phyloP scores from a whole-genome alignment of 1,140 invertebrate species.

The Pentalonia nigronervosa region DNA sequence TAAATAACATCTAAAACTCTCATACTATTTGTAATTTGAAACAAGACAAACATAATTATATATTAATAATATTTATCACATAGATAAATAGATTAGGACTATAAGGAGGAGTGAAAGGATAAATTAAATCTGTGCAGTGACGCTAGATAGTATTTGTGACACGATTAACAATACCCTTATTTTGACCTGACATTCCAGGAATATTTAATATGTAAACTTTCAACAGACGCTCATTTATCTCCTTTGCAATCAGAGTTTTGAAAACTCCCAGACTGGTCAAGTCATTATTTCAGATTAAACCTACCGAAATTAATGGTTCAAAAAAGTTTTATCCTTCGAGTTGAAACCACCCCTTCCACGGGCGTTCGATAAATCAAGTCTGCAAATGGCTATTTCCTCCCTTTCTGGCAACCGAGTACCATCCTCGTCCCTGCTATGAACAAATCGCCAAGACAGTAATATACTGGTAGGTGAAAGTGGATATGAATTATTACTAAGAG shows the following conservation, averaged over 20 bases:
- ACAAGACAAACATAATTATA: not conserved
- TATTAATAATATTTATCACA: not conserved
- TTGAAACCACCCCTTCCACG: not conserved
- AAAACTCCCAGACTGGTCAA: conserved; percentile 51
- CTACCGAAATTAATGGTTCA: conserved; percentile 50
- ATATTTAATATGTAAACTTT: conserved; percentile 58
- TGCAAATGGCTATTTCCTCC: conserved; percentile 1
- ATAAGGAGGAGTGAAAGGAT: not conserved
- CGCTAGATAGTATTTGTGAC: not conserved
- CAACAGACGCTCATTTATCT: conserved; percentile 47
- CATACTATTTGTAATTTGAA: not conserved
- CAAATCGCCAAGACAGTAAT: conserved; percentile 30
- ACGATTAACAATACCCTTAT: not conserved
- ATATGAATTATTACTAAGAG: conserved; percentile 35
- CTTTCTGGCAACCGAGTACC: not conserved
- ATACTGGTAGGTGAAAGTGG: not conserved
- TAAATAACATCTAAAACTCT: not conserved
- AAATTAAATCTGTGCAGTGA: not conserved
- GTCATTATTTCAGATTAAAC: conserved; percentile 51
- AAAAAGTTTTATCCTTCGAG: conserved; percentile 47
- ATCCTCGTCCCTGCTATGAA: not conserved
- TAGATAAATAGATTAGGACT: not conserved
- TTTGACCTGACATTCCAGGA: not conserved
- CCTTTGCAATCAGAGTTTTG: conserved; percentile 51
- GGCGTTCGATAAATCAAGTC: conserved; percentile 52